A percentile compares a stretch with the other conserved stretches of the same genome.
Conservation (phyloP, 2,113 vertebrate genomes). For the Macrotis lagotis region DNA sequence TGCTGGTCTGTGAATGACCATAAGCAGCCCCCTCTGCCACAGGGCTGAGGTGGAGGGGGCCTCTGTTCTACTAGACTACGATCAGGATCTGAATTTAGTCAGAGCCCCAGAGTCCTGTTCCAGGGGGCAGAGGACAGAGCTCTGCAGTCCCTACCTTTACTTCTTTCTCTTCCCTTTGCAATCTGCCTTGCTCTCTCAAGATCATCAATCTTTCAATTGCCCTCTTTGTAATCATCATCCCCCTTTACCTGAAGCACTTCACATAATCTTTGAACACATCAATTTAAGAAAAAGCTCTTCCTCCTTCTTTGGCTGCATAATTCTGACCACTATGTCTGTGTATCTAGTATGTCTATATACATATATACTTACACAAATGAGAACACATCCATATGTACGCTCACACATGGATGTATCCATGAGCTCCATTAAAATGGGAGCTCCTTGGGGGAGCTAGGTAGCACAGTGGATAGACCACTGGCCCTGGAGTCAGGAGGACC, state of each 20-base stretch:
- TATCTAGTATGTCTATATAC: not conserved
- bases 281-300: not conserved
- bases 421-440: not conserved
- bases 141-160: not conserved
- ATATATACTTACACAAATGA: not conserved
- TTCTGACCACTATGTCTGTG: not conserved
- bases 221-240: not conserved
- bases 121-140: too few relatives aligned
- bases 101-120: too few relatives aligned
- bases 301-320: not conserved
- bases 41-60: too few relatives aligned
- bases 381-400: not conserved
- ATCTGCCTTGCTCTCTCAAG: not conserved
- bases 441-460: too few relatives aligned
- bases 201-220: not conserved
- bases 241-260: not conserved
- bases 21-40: too few relatives aligned
- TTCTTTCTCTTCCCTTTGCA: not conserved
- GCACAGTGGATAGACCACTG: too few relatives aligned
- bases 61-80: too few relatives aligned
- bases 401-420: not conserved
- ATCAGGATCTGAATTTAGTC: too few relatives aligned
- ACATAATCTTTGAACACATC: too few relatives aligned
- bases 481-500: too few relatives aligned
- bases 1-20: too few relatives aligned